These are phyloP conservation scores for Patagioenas fasciata DNA, from an alignment of 2,113 vertebrate genomes.

Conservation along the genomic window DNA sequence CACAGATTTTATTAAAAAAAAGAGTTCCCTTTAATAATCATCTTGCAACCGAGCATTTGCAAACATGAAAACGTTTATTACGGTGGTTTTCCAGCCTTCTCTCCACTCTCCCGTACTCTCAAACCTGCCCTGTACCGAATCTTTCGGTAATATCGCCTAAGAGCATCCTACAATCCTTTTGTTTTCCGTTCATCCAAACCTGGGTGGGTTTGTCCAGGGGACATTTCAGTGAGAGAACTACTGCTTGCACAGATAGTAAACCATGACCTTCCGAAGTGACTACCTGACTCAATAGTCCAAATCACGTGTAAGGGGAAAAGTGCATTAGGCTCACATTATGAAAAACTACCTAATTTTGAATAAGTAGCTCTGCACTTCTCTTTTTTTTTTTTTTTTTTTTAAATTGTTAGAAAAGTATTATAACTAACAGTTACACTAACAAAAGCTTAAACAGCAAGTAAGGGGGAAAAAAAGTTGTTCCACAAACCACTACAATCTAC, in stretches of 20 bases:
- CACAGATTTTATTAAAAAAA: slow-evolving; percentile 17
- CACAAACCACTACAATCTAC: slow-evolving; percentile 67
- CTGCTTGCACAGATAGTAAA: slow-evolving; percentile 62
- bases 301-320: slow-evolving; percentile 52
- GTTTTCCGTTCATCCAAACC: not conserved
- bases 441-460: slow-evolving; percentile 5
- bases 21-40: not conserved
- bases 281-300: slow-evolving; percentile 76
- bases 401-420: slow-evolving; percentile 25
- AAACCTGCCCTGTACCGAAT: not conserved
- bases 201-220: slow-evolving; percentile 15
- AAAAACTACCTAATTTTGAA: slow-evolving; percentile 81
- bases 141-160: not conserved
- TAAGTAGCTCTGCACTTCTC: slow-evolving; percentile 63
- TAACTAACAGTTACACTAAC: slow-evolving; percentile 50
- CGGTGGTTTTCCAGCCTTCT: slow-evolving; percentile 4
- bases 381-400: not conserved
- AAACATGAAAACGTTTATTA: not conserved
- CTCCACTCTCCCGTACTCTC: not conserved
- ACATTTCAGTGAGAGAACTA: slow-evolving; percentile 41
- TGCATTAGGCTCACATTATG: slow-evolving; percentile 65
- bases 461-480: not conserved
- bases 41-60: slow-evolving; percentile 17
- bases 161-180: not conserved
- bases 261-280: slow-evolving; percentile 67